A percentile compares a stretch with the other conserved stretches of the same genome.
Evolutionary conservation across 2,888 invertebrate genomes (phyloP).

Genomic region (Patella ulyssiponensis): DNA sequence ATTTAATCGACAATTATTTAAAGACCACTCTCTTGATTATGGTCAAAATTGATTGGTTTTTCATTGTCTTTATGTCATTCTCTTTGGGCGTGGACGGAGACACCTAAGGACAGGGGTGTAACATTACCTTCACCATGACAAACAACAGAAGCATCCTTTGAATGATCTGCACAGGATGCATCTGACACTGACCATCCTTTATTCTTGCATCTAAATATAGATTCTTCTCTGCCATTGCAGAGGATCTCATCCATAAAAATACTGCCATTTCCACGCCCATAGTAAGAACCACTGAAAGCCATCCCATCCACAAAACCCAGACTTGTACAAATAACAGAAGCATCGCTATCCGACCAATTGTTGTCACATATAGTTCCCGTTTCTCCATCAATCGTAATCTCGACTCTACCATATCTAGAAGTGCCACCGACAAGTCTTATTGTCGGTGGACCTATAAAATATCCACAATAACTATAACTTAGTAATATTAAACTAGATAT

Average conservation of each 20-base stretch:
- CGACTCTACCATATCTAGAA: slow-evolving; percentile 52
- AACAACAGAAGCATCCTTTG: slow-evolving; percentile 53
- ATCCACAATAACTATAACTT: too few species aligned
- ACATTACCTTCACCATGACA: slow-evolving; percentile 48
- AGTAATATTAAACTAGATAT: too few species aligned
- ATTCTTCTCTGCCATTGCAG: slow-evolving; percentile 51
- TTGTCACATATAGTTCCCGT: slow-evolving; percentile 60
- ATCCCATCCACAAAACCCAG: slow-evolving; percentile 54
- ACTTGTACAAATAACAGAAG: slow-evolving; percentile 53
- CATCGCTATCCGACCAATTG: slow-evolving; percentile 54
- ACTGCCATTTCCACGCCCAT: slow-evolving; percentile 47
- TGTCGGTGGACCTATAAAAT: neutral
- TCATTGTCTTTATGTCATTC: too few species aligned
- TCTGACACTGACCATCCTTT: slow-evolving; percentile 48
- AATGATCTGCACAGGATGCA: slow-evolving; percentile 44
- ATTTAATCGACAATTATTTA: too few species aligned
- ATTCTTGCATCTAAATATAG: slow-evolving; percentile 51
- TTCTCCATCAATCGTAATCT: slow-evolving; percentile 50
- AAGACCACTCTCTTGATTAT: too few species aligned
- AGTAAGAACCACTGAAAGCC: slow-evolving; percentile 40
- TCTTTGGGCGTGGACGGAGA: too few species aligned
- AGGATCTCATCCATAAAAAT: slow-evolving; percentile 52
- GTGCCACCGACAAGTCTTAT: slow-evolving; percentile 48
- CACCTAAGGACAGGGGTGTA: too few species aligned
- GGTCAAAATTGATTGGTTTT: too few species aligned